Base-by-base conservation (phyloP, 1,140 invertebrate genomes). In the Drosophila busckii region DNA sequence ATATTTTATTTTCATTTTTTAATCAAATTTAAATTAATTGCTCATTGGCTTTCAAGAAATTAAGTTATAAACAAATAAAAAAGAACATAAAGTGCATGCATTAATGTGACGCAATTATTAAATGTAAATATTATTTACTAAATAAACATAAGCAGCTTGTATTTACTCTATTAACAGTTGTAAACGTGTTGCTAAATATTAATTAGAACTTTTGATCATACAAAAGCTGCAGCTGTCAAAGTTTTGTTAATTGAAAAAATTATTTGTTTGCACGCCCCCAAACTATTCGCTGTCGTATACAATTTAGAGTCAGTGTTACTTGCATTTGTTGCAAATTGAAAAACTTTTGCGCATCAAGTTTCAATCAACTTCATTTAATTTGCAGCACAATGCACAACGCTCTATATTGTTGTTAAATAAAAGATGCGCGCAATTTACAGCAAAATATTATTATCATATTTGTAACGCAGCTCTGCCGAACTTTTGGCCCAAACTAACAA, bases 361-460 rank as follows among this genome's bases (percentile, higher is more conserved):
- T 40, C 50, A 32, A 60, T 45, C 40, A 54, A 60, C 20, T 54
- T 45, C 32, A 54, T 45, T 60, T 45, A 35, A 60, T 53, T 53
- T 53, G 6, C 20, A n/a, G n/a, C 42, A n/a, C n/a, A n/a, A 35
- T 46, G 16, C 22, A 17, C 9, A 10, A 12, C 22, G 17, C 25
- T 23, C 31, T 9, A 20, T 42, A 5, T 17, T 16, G 26, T 28
- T 45, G 46, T 65, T 60, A 54, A n/a, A 61, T 54, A 61, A 49
- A 61, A 65, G 42, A 65, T 48, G 28, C 17, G 62, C 46, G 35
- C 37, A 19, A 45, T 55, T 62, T 52, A 28, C 29, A 31, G 50
- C 56, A 56, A 66, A 41, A 62, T 56, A 56, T 66, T 55, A 65
- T 65, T 66, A 66, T 66, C 50, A 66, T 56, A 56, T 66, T 56